These are phyloP conservation scores for Drosophila austrosaltans DNA, from an alignment of 2,888 invertebrate genomes.

Conservation along the genomic window DNA sequence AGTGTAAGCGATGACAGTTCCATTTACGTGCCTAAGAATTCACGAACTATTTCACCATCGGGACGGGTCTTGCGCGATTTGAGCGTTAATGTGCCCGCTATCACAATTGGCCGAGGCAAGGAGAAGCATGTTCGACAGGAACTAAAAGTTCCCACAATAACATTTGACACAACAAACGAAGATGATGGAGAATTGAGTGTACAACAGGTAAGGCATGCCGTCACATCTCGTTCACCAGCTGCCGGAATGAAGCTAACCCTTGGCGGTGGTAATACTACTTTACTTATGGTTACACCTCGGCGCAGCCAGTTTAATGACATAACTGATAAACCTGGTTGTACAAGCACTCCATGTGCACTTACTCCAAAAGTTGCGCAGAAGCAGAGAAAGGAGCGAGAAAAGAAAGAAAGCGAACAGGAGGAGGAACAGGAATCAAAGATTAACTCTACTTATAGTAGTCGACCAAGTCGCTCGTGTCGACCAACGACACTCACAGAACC, in stretches of 20 bases:
- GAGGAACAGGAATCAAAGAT: background rate
- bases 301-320: background rate
- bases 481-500: background rate
- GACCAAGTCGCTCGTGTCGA: background rate
- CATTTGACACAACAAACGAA: background rate
- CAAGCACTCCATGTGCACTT: background rate
- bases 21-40: background rate
- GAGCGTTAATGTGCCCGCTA: background rate
- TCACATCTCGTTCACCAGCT: background rate
- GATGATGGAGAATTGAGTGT: slow-evolving; percentile 1
- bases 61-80: background rate
- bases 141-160: background rate
- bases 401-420: background rate
- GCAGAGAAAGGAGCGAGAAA: background rate
- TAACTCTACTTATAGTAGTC: background rate
- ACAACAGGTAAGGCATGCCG: background rate
- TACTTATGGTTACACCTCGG: background rate
- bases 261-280: background rate
- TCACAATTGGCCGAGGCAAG: background rate
- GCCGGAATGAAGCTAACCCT: background rate
- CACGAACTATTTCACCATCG: background rate
- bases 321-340: background rate
- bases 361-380: background rate
- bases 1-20: background rate
- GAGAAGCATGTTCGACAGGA: background rate